Percentiles rank a stretch among this genome's conserved stretches.
Conservation (phyloP, 2,888 invertebrate species). For the Eupithecia subfuscata region DNA sequence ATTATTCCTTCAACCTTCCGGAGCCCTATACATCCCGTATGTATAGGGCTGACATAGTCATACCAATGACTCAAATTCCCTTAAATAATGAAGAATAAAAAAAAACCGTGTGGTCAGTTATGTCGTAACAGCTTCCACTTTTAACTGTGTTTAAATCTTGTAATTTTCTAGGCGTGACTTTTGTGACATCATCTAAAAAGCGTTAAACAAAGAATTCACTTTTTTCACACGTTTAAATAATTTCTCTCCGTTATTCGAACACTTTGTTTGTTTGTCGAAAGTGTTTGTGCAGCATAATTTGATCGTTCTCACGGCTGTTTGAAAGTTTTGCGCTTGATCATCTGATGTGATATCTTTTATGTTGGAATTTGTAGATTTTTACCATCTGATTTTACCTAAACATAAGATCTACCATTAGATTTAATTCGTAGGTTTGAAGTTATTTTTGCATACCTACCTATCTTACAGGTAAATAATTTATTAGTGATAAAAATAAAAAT, state of each 20-base stretch:
- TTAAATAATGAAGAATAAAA: no score
- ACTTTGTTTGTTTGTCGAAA: constrained; percentile 63
- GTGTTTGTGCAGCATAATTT: constrained; percentile 62
- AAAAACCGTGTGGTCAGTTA: background rate
- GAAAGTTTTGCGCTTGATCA: constrained; percentile 55
- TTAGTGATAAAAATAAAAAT: no score
- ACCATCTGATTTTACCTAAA: background rate
- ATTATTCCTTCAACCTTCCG: no score
- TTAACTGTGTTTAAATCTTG: background rate
- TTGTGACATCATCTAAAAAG: constrained; percentile 36
- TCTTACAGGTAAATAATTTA: no score
- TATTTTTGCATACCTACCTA: no score
- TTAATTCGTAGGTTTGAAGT: no score
- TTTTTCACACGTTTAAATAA: constrained; percentile 66
- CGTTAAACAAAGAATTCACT: constrained; percentile 59
- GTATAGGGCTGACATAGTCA: no score
- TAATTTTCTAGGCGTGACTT: constrained; percentile 5
- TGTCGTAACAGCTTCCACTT: background rate
- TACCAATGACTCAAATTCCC: no score
- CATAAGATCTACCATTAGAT: no score
- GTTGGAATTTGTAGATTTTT: background rate
- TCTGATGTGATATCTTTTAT: constrained; percentile 4
- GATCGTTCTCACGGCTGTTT: constrained; percentile 61
- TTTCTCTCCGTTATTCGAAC: constrained; percentile 52
- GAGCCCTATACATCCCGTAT: no score